Base-by-base conservation (phyloP, 2,113 vertebrate genomes). In the Callipepla squamata region DNA sequence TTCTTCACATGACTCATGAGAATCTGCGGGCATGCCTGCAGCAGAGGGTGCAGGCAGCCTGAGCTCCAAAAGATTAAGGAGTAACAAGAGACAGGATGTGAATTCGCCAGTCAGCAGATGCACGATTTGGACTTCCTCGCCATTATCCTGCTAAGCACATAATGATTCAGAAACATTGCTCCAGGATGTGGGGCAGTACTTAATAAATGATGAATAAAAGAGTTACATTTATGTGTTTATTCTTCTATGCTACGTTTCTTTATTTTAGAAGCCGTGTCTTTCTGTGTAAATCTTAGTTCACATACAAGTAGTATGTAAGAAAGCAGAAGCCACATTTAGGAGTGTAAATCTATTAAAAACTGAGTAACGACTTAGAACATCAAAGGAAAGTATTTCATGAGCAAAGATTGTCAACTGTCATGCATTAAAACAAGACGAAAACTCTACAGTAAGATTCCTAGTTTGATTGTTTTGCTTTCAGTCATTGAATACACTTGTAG, bases 291-390 rank as follows among this genome's bases (percentile, higher is more conserved):
- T 57, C 36, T 40, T 78, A 48, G 40, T 76, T 89, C 44, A 48
- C 40, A 20, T 30, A 61, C 20, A 87, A 84, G 26, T 11, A 44
- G 15, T 21, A 20, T 28, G 55, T 28, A 32, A 79, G 25, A 36
- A 92, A 92, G 28, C 38, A 72, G 58, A 51, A 91, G 40, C 66
- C 58, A 53, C 23, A 75, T 36, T 68, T 76, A 92, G 75, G 45
- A 44, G 79, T 76, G 44, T 36, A 87, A 93, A 92, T 75, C 57
- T 89, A 55, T 66, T 85, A 67, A 89, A 80, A 88, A 63, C 62
- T 89, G 4, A 78, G 73, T 67, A 91, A 74, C 9, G 32, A 22
- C 69, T 70, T 61, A 80, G 38, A 67, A 76, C 20, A 92, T 34
- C 34, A 82, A 62, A 82, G 40, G 42, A 91, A 91, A 87, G 34